phyloP scores from a whole-genome alignment of 64 coral and sea anemone species.

The Montipora foliosa region DNA sequence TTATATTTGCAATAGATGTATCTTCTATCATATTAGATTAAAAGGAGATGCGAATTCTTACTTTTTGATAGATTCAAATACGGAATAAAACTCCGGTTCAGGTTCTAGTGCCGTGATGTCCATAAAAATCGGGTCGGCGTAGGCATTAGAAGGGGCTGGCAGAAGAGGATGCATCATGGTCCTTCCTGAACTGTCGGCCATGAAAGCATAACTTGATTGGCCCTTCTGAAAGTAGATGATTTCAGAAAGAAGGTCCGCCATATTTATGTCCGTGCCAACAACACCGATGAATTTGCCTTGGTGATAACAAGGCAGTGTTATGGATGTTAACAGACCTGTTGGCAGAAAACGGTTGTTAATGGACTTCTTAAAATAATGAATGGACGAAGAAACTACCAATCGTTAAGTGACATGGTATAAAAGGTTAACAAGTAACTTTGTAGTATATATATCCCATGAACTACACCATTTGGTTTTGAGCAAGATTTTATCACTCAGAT shows the following conservation, averaged over 20 bases:
- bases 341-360: not conserved
- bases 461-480: no score
- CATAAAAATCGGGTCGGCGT: not conserved
- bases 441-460: no score
- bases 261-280: slow-evolving; percentile 55
- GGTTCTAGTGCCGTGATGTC: slow-evolving; percentile 75
- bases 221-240: slow-evolving; percentile 73
- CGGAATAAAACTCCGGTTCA: slow-evolving; percentile 8
- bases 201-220: slow-evolving; percentile 62
- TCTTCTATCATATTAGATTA: no score
- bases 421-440: no score
- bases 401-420: no score
- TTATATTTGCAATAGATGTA: no score
- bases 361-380: no score
- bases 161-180: no score
- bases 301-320: slow-evolving; percentile 71
- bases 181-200: slow-evolving; percentile 53
- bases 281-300: slow-evolving; percentile 73
- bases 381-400: no score
- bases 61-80: slow-evolving; percentile 43
- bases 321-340: slow-evolving; percentile 59
- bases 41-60: not conserved
- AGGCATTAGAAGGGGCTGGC: no score
- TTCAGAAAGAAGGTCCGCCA: slow-evolving; percentile 70
- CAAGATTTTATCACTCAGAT: no score